Conservation (phyloP, 2,797 vertebrate species). For the Enteromius afrohamiltoni region DNA sequence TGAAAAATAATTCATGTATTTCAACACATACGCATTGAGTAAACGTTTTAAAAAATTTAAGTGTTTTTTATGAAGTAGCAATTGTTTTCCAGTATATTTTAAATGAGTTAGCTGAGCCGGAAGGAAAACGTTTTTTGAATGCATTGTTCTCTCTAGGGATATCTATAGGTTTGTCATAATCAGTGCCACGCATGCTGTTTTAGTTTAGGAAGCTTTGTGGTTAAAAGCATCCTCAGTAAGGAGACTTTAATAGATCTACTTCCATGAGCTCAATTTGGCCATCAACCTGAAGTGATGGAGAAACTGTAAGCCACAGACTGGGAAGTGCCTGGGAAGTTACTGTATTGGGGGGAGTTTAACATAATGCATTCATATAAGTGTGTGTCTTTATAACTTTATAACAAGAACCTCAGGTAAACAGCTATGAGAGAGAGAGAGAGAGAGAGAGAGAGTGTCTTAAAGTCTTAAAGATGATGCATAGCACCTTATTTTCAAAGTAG, state of each 20-base stretch:
- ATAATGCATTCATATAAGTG: not conserved
- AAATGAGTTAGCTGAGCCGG: not conserved
- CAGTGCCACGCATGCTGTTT: not conserved
- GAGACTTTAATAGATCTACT: not conserved
- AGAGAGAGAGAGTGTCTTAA: not conserved
- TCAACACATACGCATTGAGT: not conserved
- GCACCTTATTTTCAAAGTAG: not conserved
- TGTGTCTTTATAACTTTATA: not conserved
- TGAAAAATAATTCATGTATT: not conserved
- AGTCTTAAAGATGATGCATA: not conserved
- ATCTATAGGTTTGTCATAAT: not conserved
- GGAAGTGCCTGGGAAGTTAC: not conserved
- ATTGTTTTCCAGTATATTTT: not conserved
- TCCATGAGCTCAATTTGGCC: not conserved
- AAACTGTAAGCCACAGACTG: not conserved
- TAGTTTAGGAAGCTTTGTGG: not conserved
- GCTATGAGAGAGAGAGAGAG: not conserved
- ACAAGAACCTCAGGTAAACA: not conserved
- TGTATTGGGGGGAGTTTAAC: not conserved
- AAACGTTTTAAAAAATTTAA: not conserved
- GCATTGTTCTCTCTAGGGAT: not conserved
- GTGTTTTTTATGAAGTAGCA: not conserved
- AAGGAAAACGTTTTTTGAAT: not conserved
- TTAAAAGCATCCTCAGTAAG: not conserved
- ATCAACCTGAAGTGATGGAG: slow-evolving; percentile 3